Base-by-base conservation (phyloP, 2,888 invertebrate species). In the Smittia sp. region DNA sequence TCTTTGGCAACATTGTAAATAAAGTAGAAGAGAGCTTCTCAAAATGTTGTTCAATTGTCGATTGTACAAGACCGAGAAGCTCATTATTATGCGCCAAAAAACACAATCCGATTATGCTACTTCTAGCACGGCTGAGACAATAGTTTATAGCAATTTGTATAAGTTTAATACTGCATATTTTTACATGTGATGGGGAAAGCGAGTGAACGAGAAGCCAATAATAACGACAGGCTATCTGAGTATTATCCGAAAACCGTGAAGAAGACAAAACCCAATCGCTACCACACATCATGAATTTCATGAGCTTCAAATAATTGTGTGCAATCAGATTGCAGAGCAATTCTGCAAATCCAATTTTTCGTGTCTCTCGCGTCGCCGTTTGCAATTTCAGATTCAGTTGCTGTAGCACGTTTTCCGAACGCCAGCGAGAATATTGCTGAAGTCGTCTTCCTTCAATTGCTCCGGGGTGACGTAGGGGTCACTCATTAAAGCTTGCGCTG, bases 321-420 rank as follows among this genome's bases (percentile, higher is more conserved):
- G 13, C 27, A 22, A 63, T 63, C 63, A 63, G 63, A 63, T 63
- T 27, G 27, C 25, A 27, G 63, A 1, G 9, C 11, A 54, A 54
- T n/a, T 58, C 24, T 62, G 62, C 22, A 18, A 58, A 58, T 63
- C 27, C 67, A 1, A 11, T 52, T 46, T 46, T 46, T 3, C 46
- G n/a, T 46, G 6, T 46, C 46, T 11, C 46, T 46, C 32, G 32
- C 32, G 52, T 3, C 18, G 4, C 11, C 4, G 52, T 20, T 22
- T 13, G 38, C 25, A 32, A 32, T 32, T 32, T 32, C 32, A 32
- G 9, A 32, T 46, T 85, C 83, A 88, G 81, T 87, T 92, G 85
- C 92, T 92, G 83, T 92, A 92, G 80, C 92, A 92, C 52, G 94
- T 94, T 81, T 94, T 93, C 76, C 94, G 85, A 66, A 94, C 94